Evolutionary conservation across 2,888 invertebrate genomes (phyloP), one percentile per base, ranked within the genome.

Genomic region (Andrena marginata): DNA sequence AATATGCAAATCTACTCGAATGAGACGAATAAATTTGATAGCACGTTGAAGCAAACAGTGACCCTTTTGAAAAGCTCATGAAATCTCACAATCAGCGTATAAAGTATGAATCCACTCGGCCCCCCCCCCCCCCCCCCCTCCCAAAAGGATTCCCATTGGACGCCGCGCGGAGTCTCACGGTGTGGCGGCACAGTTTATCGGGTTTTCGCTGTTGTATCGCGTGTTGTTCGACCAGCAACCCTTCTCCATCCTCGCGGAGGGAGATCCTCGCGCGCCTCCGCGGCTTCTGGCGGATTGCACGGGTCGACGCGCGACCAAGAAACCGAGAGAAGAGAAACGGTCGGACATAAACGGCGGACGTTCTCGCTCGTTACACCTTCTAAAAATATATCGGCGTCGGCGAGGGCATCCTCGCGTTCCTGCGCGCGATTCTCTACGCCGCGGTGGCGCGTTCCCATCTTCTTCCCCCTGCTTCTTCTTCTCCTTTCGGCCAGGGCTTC

Each of bases 341-440:
- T 29, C 77, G 77, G 56, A 71, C 80, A 56, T 77, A 77, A 80
- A 80, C 77, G 67, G 33, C 48, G 63, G 69, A 63, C 76, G 60
- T 62, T 75, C 60, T 20, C 64, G 70, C 70, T 80, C 67, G 80
- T 77, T 77, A 71, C 77, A 33, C 33, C 16, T 29, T 48, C 33
- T 63, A 65, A 35, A 74, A 65, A 74, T 59, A 42, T 42, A 70
- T 70, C 42, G 69, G n/a, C 68, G 68, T 16, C 62, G 62, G 10
- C 20, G 48, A n/a, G 33, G 13, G 59, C n/a, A 26, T 77, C 64
- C 48, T 42, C 64, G 33, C 70, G 63, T 77, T 71, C 59, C 71
- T 23, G 7, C n/a, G 48, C 42, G 71, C 71, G 56, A 77, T 77
- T 77, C 67, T 77, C 77, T 76, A 23, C 54, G 33, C 63, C 31